Percentiles rank a stretch among this genome's conserved stretches.
phyloP scores from a whole-genome alignment of 2,113 vertebrate genomes.

The Tapirus terrestris region DNA sequence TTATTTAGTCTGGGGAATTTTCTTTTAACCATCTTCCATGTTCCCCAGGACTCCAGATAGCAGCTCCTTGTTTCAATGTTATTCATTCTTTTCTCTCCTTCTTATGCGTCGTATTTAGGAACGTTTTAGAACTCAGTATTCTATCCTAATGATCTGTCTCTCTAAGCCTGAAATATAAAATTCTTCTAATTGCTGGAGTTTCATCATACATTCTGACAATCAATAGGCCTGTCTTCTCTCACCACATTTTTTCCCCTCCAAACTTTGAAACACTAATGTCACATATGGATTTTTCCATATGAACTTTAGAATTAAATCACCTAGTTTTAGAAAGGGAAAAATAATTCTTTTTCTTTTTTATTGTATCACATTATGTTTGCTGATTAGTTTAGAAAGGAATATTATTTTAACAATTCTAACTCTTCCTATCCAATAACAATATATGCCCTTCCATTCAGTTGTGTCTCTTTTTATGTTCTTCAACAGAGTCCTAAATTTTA shows the following conservation, averaged over 20 bases:
- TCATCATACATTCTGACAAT: neutral
- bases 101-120: neutral
- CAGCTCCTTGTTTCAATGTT: neutral
- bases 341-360: neutral
- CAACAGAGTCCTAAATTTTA: neutral
- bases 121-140: neutral
- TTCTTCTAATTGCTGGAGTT: neutral
- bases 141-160: neutral
- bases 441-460: neutral
- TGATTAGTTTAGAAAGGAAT: conserved; percentile 2
- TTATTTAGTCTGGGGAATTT: neutral
- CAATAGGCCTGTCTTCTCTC: neutral
- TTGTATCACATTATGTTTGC: neutral
- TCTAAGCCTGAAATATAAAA: neutral
- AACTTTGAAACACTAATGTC: neutral
- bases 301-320: neutral
- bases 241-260: neutral
- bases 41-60: neutral
- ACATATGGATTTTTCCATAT: neutral
- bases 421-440: neutral
- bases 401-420: neutral
- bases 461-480: neutral
- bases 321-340: neutral
- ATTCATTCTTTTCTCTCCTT: neutral
- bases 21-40: neutral